phyloP scores from a whole-genome alignment of 2,888 invertebrate genomes.

The Tenthredo amoena region DNA sequence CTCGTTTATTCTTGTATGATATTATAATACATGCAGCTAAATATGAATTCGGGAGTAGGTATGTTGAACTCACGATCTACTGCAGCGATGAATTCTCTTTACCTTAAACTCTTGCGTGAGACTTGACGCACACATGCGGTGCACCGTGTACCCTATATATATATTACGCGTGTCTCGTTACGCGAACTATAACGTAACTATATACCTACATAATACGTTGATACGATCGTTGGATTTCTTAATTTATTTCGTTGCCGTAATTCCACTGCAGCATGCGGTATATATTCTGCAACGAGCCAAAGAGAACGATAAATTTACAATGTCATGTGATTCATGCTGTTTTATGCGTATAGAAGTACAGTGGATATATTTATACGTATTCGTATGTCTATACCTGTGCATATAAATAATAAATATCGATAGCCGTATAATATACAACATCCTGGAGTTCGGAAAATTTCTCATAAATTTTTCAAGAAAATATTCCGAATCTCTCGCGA shows the following conservation, averaged over 20 bases:
- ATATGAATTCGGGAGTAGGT: too few species aligned
- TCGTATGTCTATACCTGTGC: not conserved
- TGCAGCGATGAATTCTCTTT: not conserved
- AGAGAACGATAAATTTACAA: slow-evolving; percentile 2
- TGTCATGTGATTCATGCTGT: not conserved
- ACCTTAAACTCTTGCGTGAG: not conserved
- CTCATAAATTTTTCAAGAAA: not conserved
- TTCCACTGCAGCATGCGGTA: not conserved
- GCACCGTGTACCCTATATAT: not conserved
- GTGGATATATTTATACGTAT: not conserved
- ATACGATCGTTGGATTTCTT: not conserved
- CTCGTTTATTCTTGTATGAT: too few species aligned
- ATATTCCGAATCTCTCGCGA: not conserved
- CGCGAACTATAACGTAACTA: not conserved
- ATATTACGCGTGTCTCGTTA: not conserved
- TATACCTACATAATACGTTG: not conserved
- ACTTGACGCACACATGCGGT: not conserved
- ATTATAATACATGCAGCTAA: too few species aligned
- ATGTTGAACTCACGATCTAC: too few species aligned
- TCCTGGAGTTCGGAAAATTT: not conserved
- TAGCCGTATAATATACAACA: not conserved
- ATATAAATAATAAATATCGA: slow-evolving; percentile 2
- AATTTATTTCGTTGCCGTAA: slow-evolving; percentile 2
- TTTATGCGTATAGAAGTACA: not conserved
- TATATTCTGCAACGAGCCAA: not conserved